A percentile compares a stretch with the other conserved stretches of the same genome.
These are phyloP conservation scores for Aleiodes alternator DNA, from an alignment of 2,888 invertebrate genomes.

Conservation along the genomic window DNA sequence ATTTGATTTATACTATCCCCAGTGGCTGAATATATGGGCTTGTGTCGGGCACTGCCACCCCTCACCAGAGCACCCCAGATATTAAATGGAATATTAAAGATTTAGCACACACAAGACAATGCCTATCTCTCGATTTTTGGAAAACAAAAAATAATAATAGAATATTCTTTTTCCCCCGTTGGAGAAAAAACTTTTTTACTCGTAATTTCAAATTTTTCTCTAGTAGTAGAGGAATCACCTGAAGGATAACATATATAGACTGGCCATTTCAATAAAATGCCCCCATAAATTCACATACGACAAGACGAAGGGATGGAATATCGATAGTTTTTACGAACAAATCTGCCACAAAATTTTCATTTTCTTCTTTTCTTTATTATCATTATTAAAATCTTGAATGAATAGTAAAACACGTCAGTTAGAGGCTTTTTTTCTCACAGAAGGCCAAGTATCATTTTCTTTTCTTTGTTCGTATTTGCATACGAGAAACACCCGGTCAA, in stretches of 20 bases:
- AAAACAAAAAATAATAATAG: background rate
- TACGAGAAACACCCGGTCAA: constrained; percentile 57
- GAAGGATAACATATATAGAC: constrained; percentile 27
- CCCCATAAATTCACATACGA: constrained; percentile 64
- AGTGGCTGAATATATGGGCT: constrained; percentile 50
- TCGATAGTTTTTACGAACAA: constrained; percentile 7
- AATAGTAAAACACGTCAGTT: constrained; percentile 27
- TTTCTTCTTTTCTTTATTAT: constrained; percentile 7
- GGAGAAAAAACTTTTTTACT: too few relatives aligned
- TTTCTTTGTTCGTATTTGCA: constrained; percentile 20
- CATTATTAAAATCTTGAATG: constrained; percentile 16
- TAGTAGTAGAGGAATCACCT: too few relatives aligned
- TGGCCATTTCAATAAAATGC: constrained; percentile 69
- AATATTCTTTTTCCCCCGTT: background rate
- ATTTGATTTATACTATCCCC: constrained; percentile 69
- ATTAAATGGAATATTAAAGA: constrained; percentile 74
- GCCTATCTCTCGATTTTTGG: background rate
- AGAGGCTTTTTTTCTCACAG: constrained; percentile 19
- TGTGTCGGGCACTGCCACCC: constrained; percentile 55
- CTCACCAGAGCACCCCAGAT: constrained; percentile 56
- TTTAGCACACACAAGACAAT: constrained; percentile 59
- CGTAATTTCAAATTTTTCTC: too few relatives aligned
- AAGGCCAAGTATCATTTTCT: constrained; percentile 7
- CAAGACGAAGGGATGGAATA: constrained; percentile 20
- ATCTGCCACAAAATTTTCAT: background rate